phyloP scores from a whole-genome alignment of 2,113 vertebrate genomes.

The Pionites leucogaster region DNA sequence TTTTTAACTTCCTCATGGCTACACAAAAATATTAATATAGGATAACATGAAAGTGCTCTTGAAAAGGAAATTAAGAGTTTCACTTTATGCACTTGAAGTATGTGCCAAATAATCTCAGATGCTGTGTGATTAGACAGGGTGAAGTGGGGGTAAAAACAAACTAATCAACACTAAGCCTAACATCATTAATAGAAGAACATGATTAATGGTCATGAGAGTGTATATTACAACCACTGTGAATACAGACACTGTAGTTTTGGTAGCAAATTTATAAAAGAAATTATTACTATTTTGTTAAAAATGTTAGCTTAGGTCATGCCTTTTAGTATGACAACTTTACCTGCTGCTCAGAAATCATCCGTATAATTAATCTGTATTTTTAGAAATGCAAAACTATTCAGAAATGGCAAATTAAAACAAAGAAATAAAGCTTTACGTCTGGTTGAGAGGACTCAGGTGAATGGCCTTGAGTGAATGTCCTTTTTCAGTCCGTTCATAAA shows the following conservation, averaged over 20 bases:
- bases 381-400: background rate
- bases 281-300: background rate
- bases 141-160: accelerated
- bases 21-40: background rate
- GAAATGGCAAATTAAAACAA: background rate
- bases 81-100: background rate
- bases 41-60: background rate
- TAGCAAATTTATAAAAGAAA: background rate
- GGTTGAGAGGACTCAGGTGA: background rate
- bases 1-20: background rate
- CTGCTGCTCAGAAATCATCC: background rate
- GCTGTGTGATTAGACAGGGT: background rate
- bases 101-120: background rate
- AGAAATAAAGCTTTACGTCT: background rate
- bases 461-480: background rate
- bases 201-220: background rate
- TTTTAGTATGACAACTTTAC: background rate
- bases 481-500: background rate
- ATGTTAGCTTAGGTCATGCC: background rate
- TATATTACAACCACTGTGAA: background rate
- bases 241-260: background rate
- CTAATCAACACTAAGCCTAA: background rate
- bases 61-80: background rate
- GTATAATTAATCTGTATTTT: background rate
- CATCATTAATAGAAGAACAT: background rate